Conservation (phyloP, 2,797 vertebrate species). For the Antrozous pallidus region DNA sequence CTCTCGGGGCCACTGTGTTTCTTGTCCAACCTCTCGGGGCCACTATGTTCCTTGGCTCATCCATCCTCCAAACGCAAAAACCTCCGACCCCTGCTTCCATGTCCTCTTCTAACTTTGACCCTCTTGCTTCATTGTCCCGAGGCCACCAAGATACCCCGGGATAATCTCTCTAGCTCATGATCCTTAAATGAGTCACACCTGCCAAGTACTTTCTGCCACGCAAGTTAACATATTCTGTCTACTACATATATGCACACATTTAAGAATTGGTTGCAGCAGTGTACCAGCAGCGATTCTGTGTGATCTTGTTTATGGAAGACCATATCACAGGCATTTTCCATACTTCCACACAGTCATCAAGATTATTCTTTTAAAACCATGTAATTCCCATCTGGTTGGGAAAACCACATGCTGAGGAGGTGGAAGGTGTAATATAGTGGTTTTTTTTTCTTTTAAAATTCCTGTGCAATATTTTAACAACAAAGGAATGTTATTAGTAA, state of each 20-base stretch:
- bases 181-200: too few relatives aligned
- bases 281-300: not conserved
- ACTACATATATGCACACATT: accelerated
- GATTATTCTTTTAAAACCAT: not conserved
- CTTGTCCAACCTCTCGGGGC: too few relatives aligned
- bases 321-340: not conserved
- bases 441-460: not conserved
- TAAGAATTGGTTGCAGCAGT: too few relatives aligned
- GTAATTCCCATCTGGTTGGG: not conserved
- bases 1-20: not conserved
- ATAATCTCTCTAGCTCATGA: not conserved
- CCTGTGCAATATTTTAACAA: not conserved
- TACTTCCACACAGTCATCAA: not conserved
- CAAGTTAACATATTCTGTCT: not conserved
- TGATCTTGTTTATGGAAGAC: not conserved
- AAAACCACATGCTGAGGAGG: not conserved
- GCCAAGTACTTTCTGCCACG: not conserved
- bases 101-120: not conserved
- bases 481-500: not conserved
- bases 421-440: not conserved
- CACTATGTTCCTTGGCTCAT: not conserved
- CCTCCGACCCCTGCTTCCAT: not conserved
- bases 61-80: not conserved
- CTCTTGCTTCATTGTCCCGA: not conserved
- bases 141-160: not conserved